Evolutionary conservation across 2,113 vertebrate genomes (phyloP), one percentile per base, ranked within the genome.

Genomic region (Proteles cristata): DNA sequence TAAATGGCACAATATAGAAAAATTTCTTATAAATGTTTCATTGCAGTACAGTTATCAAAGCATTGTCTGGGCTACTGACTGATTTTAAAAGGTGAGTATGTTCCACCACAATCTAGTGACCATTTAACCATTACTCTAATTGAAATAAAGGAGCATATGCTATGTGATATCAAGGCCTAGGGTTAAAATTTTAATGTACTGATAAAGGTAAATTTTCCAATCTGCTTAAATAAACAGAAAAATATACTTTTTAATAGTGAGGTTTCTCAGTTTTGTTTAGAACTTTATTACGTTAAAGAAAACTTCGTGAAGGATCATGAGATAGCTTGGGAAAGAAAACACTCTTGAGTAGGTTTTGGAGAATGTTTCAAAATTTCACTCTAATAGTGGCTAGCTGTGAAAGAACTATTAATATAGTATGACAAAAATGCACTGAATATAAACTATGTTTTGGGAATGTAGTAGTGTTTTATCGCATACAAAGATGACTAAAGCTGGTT

Each of bases 221-320:
- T 66, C n/a, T 96, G 69, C 58, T 65, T 94, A 93, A 93, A 33
- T 50, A 83, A 94, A 63, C 10, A 93, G 10, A 16, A 95, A 94
- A 86, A 79, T 71, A 66, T 17, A 7, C 6, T 50, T 90, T 96
- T 95, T 39, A 45, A 71, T 55, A 90, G 63, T 48, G 15, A 73
- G 6, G 7, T 2, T 85, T 92, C 45, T 91, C 39, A 39, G 11
- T 39, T 12, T 58, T 80, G 21, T 76, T 97, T 14, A 76, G 26
- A 77, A 77, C 15, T 14, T 77, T 77, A 33, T 80, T 77, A 88
- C 17, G 6, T 10, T 92, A n/a, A 83, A 65, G 11, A 66, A 25
- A 73, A 55, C 5, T 11, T 88, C 39, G 45, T 12, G 45, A 94
- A 83, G 33, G 35, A 85, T 48, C 33, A 81, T 74, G 33, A 90